Conservation (phyloP, 2,113 vertebrate species). For the Chlamydotis undulata region DNA sequence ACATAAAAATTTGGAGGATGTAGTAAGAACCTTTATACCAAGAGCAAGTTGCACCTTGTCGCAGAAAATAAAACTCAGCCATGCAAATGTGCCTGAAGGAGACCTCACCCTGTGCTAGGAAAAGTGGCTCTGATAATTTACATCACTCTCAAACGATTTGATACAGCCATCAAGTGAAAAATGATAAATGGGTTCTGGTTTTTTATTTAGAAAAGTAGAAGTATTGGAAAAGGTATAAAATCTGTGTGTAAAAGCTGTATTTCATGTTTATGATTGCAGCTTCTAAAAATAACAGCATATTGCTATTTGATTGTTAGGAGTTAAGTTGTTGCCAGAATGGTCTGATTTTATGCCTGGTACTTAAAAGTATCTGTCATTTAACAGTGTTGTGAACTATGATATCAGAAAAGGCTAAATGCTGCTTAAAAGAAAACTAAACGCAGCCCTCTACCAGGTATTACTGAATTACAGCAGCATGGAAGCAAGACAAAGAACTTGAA, state of each 20-base stretch:
- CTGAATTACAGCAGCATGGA: neutral
- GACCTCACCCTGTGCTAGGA: neutral
- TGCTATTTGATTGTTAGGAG: neutral
- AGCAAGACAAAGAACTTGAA: neutral
- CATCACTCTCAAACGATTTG: neutral
- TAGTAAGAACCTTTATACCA: neutral
- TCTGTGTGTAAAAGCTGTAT: neutral
- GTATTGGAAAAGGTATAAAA: neutral
- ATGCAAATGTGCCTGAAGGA: neutral
- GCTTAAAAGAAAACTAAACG: neutral
- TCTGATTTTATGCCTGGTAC: neutral
- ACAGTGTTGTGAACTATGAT: neutral
- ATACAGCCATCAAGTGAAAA: neutral
- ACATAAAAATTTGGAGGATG: neutral
- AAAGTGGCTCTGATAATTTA: neutral
- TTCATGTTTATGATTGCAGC: neutral
- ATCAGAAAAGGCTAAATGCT: neutral
- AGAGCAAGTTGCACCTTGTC: neutral
- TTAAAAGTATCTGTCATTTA: neutral
- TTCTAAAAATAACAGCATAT: neutral
- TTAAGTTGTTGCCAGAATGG: neutral
- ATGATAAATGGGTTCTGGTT: neutral
- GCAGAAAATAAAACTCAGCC: neutral
- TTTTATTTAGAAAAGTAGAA: neutral
- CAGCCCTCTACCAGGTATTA: neutral